Conservation (phyloP, 2,888 invertebrate genomes). For the Acanthosoma haemorrhoidale region DNA sequence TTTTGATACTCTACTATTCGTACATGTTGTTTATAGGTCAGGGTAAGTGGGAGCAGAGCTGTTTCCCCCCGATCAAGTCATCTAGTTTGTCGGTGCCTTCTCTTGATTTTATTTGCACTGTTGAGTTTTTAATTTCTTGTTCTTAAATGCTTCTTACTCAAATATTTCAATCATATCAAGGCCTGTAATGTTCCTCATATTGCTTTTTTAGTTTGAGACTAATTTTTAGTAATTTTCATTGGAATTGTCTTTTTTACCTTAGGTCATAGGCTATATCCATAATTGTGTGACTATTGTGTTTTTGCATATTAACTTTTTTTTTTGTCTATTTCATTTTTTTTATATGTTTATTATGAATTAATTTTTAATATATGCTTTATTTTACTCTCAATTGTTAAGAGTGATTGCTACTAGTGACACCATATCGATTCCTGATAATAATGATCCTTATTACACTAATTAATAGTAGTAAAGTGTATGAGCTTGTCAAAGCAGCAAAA, state of each 20-base stretch:
- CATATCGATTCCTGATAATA: too few relatives aligned
- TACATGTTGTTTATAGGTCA: slow-evolving; percentile 40
- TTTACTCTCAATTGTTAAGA: too few relatives aligned
- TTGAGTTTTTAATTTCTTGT: slow-evolving; percentile 13
- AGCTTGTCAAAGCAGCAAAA: too few relatives aligned
- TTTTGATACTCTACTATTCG: slow-evolving; percentile 21
- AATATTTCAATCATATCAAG: slow-evolving; percentile 2
- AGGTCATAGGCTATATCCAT: slow-evolving; percentile 11
- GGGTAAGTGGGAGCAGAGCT: slow-evolving; percentile 41
- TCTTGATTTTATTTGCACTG: slow-evolving; percentile 29
- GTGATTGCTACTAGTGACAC: too few relatives aligned
- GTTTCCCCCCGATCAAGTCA: slow-evolving; percentile 20
- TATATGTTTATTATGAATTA: slow-evolving; percentile 29
- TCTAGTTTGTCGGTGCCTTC: slow-evolving; percentile 32
- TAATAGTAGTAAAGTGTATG: too few relatives aligned
- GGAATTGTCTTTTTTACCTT: too few relatives aligned
- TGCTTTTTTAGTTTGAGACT: neutral
- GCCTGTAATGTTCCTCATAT: slow-evolving; percentile 1
- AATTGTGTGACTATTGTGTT: slow-evolving; percentile 23
- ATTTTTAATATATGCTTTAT: too few relatives aligned
- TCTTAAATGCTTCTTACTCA: neutral
- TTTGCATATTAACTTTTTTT: slow-evolving; percentile 29
- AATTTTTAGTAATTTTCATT: too few relatives aligned
- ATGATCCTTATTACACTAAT: too few relatives aligned
- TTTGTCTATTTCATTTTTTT: neutral